These are phyloP conservation scores for Spodoptera exigua DNA, from an alignment of 2,888 invertebrate genomes.

Conservation along the genomic window DNA sequence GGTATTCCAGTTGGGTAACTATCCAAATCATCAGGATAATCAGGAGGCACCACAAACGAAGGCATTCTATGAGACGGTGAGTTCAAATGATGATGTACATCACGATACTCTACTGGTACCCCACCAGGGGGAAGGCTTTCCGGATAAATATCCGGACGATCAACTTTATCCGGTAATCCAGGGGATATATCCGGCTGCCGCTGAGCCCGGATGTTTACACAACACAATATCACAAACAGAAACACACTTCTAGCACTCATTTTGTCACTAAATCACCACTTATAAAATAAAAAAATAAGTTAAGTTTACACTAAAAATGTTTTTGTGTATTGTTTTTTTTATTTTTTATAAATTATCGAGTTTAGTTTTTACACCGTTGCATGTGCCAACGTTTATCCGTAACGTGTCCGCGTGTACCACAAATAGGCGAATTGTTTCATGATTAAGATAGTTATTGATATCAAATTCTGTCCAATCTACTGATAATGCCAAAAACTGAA, in stretches of 20 bases:
- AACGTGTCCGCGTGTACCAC: slow-evolving; percentile 24
- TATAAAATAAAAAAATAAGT: background rate
- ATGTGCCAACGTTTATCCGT: background rate
- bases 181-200: background rate
- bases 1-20: background rate
- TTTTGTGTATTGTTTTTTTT: no score
- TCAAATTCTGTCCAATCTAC: slow-evolving; percentile 66
- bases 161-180: background rate
- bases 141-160: background rate
- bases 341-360: no score
- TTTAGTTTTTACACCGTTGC: no score
- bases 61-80: slow-evolving; percentile 10
- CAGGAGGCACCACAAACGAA: no score
- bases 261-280: slow-evolving; percentile 15
- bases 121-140: slow-evolving; percentile 2
- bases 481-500: slow-evolving; percentile 64
- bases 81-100: background rate
- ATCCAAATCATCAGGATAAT: no score
- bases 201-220: slow-evolving; percentile 18
- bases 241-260: slow-evolving; percentile 44
- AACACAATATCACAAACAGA: slow-evolving; percentile 37
- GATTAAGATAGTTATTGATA: slow-evolving; percentile 66
- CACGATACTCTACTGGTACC: background rate
- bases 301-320: background rate
- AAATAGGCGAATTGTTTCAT: slow-evolving; percentile 60